Evolutionary conservation across 2,797 vertebrate species (phyloP).

Genomic region (Xenops minutus): DNA sequence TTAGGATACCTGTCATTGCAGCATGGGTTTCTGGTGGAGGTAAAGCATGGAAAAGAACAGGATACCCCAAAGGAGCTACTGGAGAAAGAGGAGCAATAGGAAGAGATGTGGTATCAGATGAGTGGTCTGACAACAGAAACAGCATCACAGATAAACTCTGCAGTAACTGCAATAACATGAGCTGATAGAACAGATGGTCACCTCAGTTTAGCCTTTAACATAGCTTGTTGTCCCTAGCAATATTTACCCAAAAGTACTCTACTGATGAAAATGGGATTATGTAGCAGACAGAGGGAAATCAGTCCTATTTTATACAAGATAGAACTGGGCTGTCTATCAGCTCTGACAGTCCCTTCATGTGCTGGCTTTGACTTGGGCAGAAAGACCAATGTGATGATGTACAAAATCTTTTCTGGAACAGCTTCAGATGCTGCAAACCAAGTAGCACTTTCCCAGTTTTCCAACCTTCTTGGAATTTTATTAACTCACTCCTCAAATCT

Average conservation of each 20-base stretch:
- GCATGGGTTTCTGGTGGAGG: not conserved
- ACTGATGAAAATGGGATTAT: constrained; percentile 34
- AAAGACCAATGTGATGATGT: not conserved
- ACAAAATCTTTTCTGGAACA: not conserved
- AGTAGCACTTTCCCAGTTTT: not conserved
- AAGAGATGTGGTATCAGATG: not conserved
- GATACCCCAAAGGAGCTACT: not conserved
- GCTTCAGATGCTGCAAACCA: not conserved
- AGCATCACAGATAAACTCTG: not conserved
- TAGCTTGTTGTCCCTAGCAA: constrained; percentile 36
- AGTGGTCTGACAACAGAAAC: constrained; percentile 19
- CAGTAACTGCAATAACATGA: not conserved
- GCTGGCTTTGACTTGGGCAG: not conserved
- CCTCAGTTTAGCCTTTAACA: constrained; percentile 41
- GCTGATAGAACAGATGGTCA: constrained; percentile 58
- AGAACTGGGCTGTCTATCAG: not conserved
- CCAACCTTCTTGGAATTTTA: not conserved
- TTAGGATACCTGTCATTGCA: not conserved
- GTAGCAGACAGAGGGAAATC: not conserved
- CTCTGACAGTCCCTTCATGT: not conserved
- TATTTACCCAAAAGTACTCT: constrained; percentile 42
- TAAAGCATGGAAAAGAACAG: not conserved
- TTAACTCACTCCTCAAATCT: not conserved
- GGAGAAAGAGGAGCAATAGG: not conserved
- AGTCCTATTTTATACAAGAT: not conserved